A percentile compares a stretch with the other conserved stretches of the same genome.
These are phyloP conservation scores for Centruroides sculpturatus DNA, from an alignment of 1,140 invertebrate species.

Conservation along the genomic window DNA sequence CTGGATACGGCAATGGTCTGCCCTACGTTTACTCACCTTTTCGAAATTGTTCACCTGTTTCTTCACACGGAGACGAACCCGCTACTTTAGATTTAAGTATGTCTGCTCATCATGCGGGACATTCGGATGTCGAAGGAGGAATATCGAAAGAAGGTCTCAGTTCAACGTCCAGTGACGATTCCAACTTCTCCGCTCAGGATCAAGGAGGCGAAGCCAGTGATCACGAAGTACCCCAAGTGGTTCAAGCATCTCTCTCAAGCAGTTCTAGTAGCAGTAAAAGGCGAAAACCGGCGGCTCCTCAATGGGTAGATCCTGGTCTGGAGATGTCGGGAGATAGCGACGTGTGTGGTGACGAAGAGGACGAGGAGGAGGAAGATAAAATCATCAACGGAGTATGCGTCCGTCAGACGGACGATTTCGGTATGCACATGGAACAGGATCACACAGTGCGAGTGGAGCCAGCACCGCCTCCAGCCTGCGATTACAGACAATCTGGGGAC, in stretches of 20 bases:
- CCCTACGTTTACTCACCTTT: constrained; percentile 9
- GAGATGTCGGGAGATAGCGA: constrained; percentile 40
- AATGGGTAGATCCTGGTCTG: constrained; percentile 92
- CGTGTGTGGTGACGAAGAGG: constrained; percentile 12
- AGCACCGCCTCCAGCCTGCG: constrained; percentile 5
- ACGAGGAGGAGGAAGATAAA: constrained; percentile 12
- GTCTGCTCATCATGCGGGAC: constrained; percentile 28
- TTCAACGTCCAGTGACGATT: constrained; percentile 6
- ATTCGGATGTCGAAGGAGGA: no score
- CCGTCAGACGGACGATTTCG: constrained; percentile 42
- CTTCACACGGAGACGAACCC: constrained; percentile 16
- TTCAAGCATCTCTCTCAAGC: background rate
- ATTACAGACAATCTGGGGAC: background rate
- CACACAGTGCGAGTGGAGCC: constrained; percentile 10
- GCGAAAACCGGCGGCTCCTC: constrained; percentile 84
- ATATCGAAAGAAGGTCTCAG: no score
- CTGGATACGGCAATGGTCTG: background rate
- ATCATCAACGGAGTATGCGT: constrained; percentile 87
- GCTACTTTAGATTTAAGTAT: constrained; percentile 55
- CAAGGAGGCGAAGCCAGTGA: constrained; percentile 3
- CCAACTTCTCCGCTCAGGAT: constrained; percentile 9
- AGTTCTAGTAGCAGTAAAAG: constrained; percentile 31
- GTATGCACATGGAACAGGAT: constrained; percentile 6
- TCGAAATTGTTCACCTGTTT: constrained; percentile 9
- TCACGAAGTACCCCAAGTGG: background rate